Evolutionary conservation across 2,888 invertebrate genomes (phyloP), one percentile per base, ranked within the genome.

Genomic region (Oegoconia quadripuncta): DNA sequence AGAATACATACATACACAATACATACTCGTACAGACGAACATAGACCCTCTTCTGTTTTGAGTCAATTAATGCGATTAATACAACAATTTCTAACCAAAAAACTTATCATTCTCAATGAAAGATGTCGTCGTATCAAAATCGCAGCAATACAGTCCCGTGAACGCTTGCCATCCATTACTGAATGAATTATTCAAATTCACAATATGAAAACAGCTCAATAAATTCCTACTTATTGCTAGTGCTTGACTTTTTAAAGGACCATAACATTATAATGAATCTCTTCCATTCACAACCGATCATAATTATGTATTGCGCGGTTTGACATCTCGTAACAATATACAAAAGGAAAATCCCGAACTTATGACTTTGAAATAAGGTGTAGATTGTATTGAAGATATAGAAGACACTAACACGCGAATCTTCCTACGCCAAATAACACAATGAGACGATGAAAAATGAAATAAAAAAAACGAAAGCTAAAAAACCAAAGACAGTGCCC

Each of bases 361-460:
- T 60, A 61, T 52, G 22, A 26, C 44, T 39, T 43, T 25, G 55
- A 35, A 43, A 52, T 62, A 72, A 58, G 55, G 63, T 60, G 50
- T 51, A 63, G 50, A 63, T 46, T 66, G 51, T 55, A 57, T 47
- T 37, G 40, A 36, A 20, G 23, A 38, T 17, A 37, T 37, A 34
- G 18, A 8, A 4, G 25, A 30, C 34, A 12, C 12, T 15, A 34
- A 17, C 27, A 25, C 42, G 65, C 60, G 62, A 61, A 58, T 57
- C 75, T 41, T 63, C 76, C 76, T 74, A 76, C 76, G 74, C 74
- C 41, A 56, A 20, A 56, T 61, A 66, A 68, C 66, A 76, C 76
- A 76, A 76, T 76, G 75, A 68, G 50, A 46, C 56, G 66, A 62
- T 64, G 64, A 66, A 65, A 74, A 63, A 60, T 63, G n/a, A n/a